These are phyloP conservation scores for Coptodon bakossiorum DNA, from an alignment of 2,113 vertebrate genomes.

Conservation along the genomic window DNA sequence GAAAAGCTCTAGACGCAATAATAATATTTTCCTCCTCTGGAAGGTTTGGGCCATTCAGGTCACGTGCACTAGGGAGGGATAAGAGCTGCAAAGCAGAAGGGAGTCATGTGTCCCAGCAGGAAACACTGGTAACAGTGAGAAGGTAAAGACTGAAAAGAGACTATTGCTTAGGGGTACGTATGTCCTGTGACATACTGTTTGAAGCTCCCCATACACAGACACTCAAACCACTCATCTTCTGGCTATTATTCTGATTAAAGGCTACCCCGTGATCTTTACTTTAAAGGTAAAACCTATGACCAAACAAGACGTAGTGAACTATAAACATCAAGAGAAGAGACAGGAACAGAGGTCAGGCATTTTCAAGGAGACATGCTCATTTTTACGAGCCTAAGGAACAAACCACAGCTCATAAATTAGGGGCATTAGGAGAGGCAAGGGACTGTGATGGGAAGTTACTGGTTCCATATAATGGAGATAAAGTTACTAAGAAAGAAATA, in stretches of 20 bases:
- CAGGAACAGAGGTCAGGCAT: slow-evolving; percentile 5
- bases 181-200: slow-evolving; percentile 19
- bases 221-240: slow-evolving; percentile 9
- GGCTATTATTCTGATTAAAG: slow-evolving; percentile 42
- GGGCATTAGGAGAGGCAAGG: not conserved
- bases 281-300: slow-evolving; percentile 32
- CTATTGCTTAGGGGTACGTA: not conserved
- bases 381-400: slow-evolving; percentile 17
- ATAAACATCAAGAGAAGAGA: slow-evolving; percentile 1
- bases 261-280: slow-evolving; percentile 26
- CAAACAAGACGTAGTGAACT: slow-evolving; percentile 8
- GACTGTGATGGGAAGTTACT: not conserved
- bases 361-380: slow-evolving; percentile 1
- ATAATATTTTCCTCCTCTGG: not conserved
- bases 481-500: not conserved
- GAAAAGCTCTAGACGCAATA: not conserved
- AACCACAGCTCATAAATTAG: not conserved
- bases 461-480: not conserved
- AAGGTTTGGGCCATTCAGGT: not conserved
- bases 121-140: not conserved
- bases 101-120: not conserved
- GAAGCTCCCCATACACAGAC: not conserved
- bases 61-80: not conserved
- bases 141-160: slow-evolving; percentile 6
- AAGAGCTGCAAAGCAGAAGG: not conserved